These are phyloP conservation scores for Loxodonta africana DNA, from an alignment of 2,113 vertebrate genomes.

Conservation along the genomic window DNA sequence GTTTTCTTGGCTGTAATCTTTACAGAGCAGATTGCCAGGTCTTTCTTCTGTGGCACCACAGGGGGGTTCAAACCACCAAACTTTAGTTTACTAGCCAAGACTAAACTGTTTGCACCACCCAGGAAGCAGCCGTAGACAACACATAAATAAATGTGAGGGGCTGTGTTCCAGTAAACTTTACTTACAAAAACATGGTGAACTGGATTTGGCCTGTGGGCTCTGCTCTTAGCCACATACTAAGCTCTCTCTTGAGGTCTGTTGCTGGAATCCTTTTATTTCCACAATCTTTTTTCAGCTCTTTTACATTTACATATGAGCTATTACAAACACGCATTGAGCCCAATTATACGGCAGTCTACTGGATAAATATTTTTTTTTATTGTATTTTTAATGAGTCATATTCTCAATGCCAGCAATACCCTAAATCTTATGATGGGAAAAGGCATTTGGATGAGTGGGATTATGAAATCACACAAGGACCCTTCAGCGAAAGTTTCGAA, in stretches of 20 bases:
- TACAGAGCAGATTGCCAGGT: background rate
- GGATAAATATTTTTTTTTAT: background rate
- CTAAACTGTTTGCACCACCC: background rate
- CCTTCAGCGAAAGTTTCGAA: background rate
- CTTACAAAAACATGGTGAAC: background rate
- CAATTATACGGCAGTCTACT: background rate
- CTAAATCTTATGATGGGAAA: slow-evolving; percentile 15
- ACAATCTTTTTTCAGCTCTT: slow-evolving; percentile 6
- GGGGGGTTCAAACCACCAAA: background rate
- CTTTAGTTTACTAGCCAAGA: background rate
- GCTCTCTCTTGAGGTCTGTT: background rate
- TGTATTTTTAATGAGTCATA: background rate
- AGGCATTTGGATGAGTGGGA: background rate
- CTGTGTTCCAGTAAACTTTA: slow-evolving; percentile 52
- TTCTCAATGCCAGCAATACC: background rate
- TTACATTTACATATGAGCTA: background rate
- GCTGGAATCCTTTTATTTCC: background rate
- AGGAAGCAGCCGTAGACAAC: background rate
- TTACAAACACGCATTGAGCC: background rate
- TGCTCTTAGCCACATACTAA: background rate
- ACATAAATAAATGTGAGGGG: background rate
- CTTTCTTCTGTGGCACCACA: background rate
- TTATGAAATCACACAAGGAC: background rate
- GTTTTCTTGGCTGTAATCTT: background rate
- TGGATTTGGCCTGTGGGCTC: background rate